These are phyloP conservation scores for Clarias fuscus DNA, from an alignment of 2,797 vertebrate species.

Conservation along the genomic window DNA sequence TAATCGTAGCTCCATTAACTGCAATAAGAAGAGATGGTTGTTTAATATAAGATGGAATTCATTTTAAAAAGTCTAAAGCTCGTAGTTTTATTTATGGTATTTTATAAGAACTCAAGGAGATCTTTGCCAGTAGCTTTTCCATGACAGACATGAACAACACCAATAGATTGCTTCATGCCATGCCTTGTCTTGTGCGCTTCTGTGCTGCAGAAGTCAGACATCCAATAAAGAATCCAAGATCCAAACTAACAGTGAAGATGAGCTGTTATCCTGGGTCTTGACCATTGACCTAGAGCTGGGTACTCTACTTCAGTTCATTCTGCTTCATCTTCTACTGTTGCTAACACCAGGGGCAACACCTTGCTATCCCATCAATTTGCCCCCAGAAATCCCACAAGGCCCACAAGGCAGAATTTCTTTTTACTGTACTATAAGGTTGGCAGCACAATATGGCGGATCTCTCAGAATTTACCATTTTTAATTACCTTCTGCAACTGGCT, in stretches of 20 bases:
- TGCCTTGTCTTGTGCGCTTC: neutral
- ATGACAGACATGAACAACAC: neutral
- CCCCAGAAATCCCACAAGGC: neutral
- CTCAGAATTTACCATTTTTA: neutral
- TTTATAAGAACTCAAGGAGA: neutral
- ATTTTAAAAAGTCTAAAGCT: too few species aligned
- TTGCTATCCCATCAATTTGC: neutral
- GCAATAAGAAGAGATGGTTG: neutral
- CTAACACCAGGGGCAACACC: neutral
- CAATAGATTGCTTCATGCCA: neutral
- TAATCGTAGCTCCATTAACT: neutral
- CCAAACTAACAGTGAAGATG: neutral
- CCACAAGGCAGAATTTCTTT: neutral
- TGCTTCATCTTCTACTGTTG: neutral
- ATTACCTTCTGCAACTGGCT: neutral
- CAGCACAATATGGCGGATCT: neutral
- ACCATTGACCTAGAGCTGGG: neutral
- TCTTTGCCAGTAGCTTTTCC: neutral
- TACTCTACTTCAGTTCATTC: neutral
- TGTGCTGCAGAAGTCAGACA: neutral
- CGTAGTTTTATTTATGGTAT: too few species aligned
- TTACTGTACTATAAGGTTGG: neutral
- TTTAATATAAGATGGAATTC: neutral
- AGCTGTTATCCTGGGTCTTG: neutral
- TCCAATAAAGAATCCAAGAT: neutral